A percentile compares a stretch with the other conserved stretches of the same genome.
phyloP scores from a whole-genome alignment of 1,140 invertebrate species.

The Cecropterus lyciades region DNA sequence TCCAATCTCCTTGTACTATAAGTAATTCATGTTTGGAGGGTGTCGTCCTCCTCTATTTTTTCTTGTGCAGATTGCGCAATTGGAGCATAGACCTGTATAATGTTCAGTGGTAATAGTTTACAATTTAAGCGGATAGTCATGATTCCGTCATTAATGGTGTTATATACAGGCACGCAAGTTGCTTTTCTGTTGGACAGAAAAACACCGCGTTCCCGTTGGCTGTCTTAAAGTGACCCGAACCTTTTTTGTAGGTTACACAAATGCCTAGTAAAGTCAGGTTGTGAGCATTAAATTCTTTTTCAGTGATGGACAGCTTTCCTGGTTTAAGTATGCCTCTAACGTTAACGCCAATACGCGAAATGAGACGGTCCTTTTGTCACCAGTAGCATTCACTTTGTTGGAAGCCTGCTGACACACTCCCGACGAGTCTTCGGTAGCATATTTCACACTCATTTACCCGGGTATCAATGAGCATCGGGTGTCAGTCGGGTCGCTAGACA shows the following conservation, averaged over 20 bases:
- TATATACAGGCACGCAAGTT: conserved; percentile 18
- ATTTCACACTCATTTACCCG: conserved; percentile 39
- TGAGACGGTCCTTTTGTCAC: neutral
- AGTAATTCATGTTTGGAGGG: conserved; percentile 3
- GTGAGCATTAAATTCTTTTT: conserved; percentile 1
- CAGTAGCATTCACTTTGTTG: neutral
- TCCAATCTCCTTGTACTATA: conserved; percentile 22
- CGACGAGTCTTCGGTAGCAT: conserved; percentile 36
- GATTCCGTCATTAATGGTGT: conserved; percentile 27
- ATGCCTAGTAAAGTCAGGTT: neutral
- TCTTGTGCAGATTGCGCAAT: no score
- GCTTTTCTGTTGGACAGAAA: neutral
- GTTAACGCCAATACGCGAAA: conserved; percentile 9
- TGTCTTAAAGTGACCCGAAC: neutral
- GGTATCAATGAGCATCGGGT: conserved; percentile 38
- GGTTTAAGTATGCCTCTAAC: neutral
- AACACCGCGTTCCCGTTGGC: neutral
- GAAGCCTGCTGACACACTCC: conserved; percentile 25
- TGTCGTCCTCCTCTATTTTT: no score
- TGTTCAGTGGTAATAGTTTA: conserved; percentile 19
- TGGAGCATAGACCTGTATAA: no score
- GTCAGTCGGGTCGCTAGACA: conserved; percentile 38
- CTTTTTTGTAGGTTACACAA: neutral
- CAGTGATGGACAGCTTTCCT: neutral
- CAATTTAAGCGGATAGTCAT: conserved; percentile 18